A percentile compares a stretch with the other conserved stretches of the same genome.
Evolutionary conservation across 2,113 vertebrate species (phyloP).

Genomic region (Gasterosteus nipponicus): DNA sequence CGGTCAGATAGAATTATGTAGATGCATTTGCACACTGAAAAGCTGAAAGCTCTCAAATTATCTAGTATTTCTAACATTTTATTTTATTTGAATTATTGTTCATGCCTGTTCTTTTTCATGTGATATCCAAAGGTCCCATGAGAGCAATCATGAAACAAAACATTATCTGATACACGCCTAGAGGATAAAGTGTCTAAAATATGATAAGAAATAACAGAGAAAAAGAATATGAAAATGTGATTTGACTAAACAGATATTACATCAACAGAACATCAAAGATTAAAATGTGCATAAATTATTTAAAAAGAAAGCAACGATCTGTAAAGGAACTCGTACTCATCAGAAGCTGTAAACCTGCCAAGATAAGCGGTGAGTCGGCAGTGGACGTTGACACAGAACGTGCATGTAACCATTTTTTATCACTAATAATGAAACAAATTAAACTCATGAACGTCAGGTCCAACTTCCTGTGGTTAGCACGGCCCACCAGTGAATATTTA

Average conservation of each 20-base stretch:
- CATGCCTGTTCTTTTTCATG: neutral
- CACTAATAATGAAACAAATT: constrained; percentile 23
- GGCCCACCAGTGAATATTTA: constrained; percentile 32
- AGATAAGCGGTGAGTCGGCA: neutral
- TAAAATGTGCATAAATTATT: neutral
- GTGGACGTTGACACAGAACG: neutral
- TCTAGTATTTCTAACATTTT: neutral
- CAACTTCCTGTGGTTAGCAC: neutral
- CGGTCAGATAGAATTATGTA: neutral
- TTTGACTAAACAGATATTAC: neutral
- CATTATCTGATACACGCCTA: neutral
- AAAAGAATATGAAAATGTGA: neutral
- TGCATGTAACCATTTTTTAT: neutral
- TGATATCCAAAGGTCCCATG: neutral
- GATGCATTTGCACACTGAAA: neutral
- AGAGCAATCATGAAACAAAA: neutral
- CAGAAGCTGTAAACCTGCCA: neutral
- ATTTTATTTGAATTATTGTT: neutral
- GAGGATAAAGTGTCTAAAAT: neutral
- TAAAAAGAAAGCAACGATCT: neutral
- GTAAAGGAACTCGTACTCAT: neutral
- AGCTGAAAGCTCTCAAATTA: neutral
- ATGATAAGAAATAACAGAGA: neutral
- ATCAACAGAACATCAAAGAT: neutral
- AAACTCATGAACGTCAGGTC: constrained; percentile 17